These are phyloP conservation scores for Coptodon rendalli DNA, from an alignment of 2,113 vertebrate species.

Conservation along the genomic window DNA sequence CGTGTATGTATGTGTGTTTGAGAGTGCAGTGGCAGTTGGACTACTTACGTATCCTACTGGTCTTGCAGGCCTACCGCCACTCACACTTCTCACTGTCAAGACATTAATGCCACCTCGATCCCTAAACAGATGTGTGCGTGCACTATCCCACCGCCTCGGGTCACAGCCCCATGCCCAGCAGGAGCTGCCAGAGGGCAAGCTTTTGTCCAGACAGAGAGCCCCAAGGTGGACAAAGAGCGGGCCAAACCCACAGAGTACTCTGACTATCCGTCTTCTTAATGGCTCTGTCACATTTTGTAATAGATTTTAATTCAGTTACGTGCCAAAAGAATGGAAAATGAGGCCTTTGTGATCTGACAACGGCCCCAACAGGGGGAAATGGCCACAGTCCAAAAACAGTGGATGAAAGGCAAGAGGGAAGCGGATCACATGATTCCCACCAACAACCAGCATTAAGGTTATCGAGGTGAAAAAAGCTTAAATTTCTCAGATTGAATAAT, in stretches of 20 bases:
- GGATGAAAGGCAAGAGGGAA: background rate
- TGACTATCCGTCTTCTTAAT: conserved; percentile 65
- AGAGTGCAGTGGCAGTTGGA: background rate
- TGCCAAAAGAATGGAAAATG: conserved; percentile 24
- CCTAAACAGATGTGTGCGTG: background rate
- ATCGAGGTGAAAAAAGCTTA: background rate
- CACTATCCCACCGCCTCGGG: conserved; percentile 2
- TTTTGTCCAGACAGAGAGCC: conserved; percentile 20
- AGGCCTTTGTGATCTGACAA: conserved; percentile 1
- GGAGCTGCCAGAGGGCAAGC: conserved; percentile 30
- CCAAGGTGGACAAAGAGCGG: conserved; percentile 32
- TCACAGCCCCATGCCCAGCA: conserved; percentile 19
- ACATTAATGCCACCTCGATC: background rate
- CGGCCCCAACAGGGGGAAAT: background rate
- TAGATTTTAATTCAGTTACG: conserved; percentile 62
- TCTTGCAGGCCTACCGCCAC: background rate
- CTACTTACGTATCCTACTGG: background rate
- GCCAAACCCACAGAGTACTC: conserved; percentile 26
- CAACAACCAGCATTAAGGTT: background rate
- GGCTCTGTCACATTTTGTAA: conserved; percentile 63
- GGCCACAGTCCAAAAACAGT: conserved; percentile 14
- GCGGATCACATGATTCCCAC: background rate
- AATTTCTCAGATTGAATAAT: background rate
- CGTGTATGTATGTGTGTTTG: background rate
- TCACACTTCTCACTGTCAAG: conserved; percentile 2